These are phyloP conservation scores for Pachycephala philippinensis DNA, from an alignment of 2,113 vertebrate species.

Conservation along the genomic window DNA sequence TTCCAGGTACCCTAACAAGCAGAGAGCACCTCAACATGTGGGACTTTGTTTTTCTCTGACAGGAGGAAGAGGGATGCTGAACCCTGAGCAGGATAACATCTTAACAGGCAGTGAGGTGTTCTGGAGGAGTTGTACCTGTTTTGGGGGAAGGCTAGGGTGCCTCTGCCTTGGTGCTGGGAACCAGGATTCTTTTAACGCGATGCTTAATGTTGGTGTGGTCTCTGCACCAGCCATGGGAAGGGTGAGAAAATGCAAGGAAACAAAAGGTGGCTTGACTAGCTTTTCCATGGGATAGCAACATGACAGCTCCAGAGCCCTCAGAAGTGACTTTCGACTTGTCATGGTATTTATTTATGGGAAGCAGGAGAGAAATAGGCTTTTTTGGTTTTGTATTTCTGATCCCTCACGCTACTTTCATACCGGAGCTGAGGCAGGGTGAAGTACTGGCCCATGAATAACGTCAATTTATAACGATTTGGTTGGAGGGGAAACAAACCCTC, in stretches of 20 bases:
- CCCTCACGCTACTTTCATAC: neutral
- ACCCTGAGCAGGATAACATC: neutral
- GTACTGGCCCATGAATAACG: neutral
- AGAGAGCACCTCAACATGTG: neutral
- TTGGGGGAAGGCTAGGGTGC: neutral
- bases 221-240: neutral
- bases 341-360: neutral
- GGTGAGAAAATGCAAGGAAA: neutral
- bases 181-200: neutral
- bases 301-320: neutral
- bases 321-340: neutral
- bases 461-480: conserved; percentile 9
- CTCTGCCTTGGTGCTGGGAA: neutral
- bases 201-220: neutral
- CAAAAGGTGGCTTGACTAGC: neutral
- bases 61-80: conserved; percentile 38
- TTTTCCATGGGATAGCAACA: neutral
- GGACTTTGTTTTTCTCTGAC: neutral
- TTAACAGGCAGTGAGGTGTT: neutral
- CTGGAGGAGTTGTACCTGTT: neutral
- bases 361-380: neutral
- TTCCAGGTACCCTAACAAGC: conserved; percentile 4
- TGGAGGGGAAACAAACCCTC: neutral
- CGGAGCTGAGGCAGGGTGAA: neutral
- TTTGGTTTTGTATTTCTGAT: neutral